These are phyloP conservation scores for Busseola fusca DNA, from an alignment of 2,888 invertebrate species.

Conservation along the genomic window DNA sequence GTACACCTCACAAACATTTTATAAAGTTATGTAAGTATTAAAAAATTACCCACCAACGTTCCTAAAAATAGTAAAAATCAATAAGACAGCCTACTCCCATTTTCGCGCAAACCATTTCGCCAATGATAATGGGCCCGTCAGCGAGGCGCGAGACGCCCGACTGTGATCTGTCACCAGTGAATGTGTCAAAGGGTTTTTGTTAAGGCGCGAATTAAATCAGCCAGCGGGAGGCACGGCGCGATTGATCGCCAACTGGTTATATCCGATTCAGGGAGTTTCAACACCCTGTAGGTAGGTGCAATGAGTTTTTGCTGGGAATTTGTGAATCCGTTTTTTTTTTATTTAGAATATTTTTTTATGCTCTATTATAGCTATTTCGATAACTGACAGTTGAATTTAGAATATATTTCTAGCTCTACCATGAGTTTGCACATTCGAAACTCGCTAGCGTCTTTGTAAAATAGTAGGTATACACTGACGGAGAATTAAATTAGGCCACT, in stretches of 20 bases:
- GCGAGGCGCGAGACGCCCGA: conserved; percentile 80
- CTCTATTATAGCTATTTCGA: neutral
- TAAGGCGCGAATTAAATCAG: conserved; percentile 85
- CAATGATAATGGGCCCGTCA: conserved; percentile 82
- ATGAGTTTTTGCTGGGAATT: conserved; percentile 15
- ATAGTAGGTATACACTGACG: too few relatives aligned
- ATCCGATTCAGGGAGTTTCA: conserved; percentile 49
- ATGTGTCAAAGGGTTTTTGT: conserved; percentile 86
- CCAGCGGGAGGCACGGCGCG: conserved; percentile 83
- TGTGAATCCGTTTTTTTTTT: neutral
- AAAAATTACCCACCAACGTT: conserved; percentile 3
- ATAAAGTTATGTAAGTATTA: too few relatives aligned
- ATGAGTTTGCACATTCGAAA: too few relatives aligned
- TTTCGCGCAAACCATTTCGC: conserved; percentile 64
- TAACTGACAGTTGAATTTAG: neutral
- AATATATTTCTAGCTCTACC: too few relatives aligned
- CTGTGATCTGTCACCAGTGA: conserved; percentile 84
- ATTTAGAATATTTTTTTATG: neutral
- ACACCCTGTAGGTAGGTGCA: conserved; percentile 39
- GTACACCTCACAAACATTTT: too few relatives aligned
- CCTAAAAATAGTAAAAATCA: conserved; percentile 54
- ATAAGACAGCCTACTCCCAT: conserved; percentile 49
- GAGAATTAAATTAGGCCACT: too few relatives aligned
- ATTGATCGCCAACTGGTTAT: conserved; percentile 79
- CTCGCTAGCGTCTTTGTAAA: too few relatives aligned